phyloP scores from a whole-genome alignment of 2,797 vertebrate genomes.

The Scolopax bukidnonensis region DNA sequence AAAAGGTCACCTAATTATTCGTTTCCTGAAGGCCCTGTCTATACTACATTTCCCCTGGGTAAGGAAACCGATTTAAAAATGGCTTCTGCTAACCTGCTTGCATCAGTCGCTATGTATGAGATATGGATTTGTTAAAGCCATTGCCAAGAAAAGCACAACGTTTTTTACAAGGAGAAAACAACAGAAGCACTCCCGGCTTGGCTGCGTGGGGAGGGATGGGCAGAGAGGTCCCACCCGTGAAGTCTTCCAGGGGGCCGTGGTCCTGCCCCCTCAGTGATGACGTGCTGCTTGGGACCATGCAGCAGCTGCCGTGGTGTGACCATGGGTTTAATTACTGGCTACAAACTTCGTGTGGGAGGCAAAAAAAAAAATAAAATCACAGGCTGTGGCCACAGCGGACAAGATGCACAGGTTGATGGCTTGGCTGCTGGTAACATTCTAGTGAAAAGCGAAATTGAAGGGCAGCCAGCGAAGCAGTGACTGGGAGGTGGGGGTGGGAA shows the following conservation, averaged over 20 bases:
- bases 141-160: not conserved
- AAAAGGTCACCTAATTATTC: constrained; percentile 76
- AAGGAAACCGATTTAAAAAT: constrained; percentile 69
- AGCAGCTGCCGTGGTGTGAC: fast-evolving
- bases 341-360: not conserved
- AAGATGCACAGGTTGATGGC: not conserved
- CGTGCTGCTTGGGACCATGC: not conserved
- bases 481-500: not conserved
- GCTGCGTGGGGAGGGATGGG: not conserved
- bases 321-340: not conserved
- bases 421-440: not conserved
- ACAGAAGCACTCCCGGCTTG: not conserved
- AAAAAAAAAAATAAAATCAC: not conserved
- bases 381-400: not conserved
- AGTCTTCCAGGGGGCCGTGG: fast-evolving
- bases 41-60: constrained; percentile 66
- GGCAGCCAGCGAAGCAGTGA: not conserved
- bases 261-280: not conserved
- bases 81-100: constrained; percentile 29
- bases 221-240: not conserved
- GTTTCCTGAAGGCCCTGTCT: constrained; percentile 71
- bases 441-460: not conserved
- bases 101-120: not conserved
- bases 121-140: constrained; percentile 27
- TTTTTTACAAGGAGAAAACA: not conserved